Percentiles rank a stretch among this genome's conserved stretches.
Conservation (phyloP, 2,113 vertebrate genomes). For the Alethe castanea region DNA sequence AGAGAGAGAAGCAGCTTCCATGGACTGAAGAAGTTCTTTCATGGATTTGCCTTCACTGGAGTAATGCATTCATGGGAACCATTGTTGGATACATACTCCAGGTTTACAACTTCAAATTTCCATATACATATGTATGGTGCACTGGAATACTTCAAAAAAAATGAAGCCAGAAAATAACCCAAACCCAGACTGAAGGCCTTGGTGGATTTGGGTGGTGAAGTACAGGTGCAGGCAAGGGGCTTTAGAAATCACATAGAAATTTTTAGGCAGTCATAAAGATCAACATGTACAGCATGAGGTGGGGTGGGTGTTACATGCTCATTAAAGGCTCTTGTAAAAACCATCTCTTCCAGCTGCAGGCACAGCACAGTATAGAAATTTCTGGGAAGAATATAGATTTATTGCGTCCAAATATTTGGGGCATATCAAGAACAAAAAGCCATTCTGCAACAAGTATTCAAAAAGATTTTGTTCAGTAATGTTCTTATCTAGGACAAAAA, state of each 20-base stretch:
- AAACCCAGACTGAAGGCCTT: neutral
- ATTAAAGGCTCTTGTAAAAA: neutral
- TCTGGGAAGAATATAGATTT: neutral
- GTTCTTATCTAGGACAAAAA: neutral
- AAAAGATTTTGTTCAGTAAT: neutral
- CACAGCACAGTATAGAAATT: neutral
- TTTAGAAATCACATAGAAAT: neutral
- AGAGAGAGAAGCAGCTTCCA: neutral
- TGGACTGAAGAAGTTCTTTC: neutral
- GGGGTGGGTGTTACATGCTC: neutral
- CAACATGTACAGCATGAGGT: accelerated
- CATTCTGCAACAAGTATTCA: neutral
- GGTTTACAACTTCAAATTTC: neutral
- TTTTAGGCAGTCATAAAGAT: neutral
- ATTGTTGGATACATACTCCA: neutral
- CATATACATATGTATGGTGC: neutral
- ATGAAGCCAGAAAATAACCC: neutral
- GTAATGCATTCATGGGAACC: neutral
- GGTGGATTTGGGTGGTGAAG: neutral
- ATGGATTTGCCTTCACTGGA: neutral
- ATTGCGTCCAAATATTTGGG: neutral
- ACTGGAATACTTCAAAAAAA: neutral
- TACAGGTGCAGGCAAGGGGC: neutral
- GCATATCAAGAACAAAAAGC: neutral
- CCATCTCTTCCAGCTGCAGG: neutral